Conservation (phyloP, 2,888 invertebrate species). For the Pheosia tremula region DNA sequence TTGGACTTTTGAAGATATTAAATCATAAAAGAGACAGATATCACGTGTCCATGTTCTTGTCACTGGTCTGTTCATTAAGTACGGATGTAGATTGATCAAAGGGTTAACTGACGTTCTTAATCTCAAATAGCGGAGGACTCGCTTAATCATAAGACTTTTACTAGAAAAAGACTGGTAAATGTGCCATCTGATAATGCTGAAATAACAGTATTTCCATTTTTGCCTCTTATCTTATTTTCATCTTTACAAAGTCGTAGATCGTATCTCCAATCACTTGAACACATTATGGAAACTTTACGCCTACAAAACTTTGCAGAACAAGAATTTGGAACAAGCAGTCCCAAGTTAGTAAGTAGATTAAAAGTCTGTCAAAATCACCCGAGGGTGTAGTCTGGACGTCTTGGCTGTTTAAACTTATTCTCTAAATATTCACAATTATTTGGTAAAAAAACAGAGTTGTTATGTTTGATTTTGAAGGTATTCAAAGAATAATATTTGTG, state of each 20-base stretch:
- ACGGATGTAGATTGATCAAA: too few relatives aligned
- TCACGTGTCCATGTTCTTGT: too few relatives aligned
- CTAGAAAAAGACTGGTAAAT: background rate
- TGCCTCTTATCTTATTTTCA: background rate
- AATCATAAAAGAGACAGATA: too few relatives aligned
- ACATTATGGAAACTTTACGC: conserved; percentile 6
- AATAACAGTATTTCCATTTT: background rate
- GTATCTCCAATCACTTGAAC: conserved; percentile 8
- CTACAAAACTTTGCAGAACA: conserved; percentile 3
- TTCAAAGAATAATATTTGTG: background rate
- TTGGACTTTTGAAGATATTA: too few relatives aligned
- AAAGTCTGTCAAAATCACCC: conserved; percentile 9
- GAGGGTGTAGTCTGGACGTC: conserved; percentile 7
- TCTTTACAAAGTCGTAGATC: conserved; percentile 2
- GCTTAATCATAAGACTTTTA: too few relatives aligned
- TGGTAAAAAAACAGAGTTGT: background rate
- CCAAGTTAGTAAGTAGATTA: conserved; percentile 9
- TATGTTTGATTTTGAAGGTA: background rate
- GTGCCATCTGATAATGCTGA: background rate
- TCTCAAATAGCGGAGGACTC: too few relatives aligned
- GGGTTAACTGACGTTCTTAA: too few relatives aligned
- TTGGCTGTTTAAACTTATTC: conserved; percentile 5
- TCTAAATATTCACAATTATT: conserved; percentile 3
- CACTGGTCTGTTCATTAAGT: too few relatives aligned
- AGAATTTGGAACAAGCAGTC: conserved; percentile 9